Conservation (phyloP, 1,140 invertebrate genomes). For the Orius insidiosus region DNA sequence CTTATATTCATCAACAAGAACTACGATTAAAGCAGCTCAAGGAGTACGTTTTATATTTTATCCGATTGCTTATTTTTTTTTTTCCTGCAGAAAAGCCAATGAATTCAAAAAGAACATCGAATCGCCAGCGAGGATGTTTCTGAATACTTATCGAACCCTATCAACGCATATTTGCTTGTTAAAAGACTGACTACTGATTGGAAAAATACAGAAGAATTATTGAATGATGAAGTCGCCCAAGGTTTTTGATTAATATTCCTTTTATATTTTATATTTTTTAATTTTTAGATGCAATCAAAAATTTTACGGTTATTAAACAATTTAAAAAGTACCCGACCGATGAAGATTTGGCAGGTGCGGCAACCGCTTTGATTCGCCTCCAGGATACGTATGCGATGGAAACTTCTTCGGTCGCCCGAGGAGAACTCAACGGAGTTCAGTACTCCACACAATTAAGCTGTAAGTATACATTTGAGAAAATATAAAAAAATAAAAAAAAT, state of each 20-base stretch:
- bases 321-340: constrained; percentile 68
- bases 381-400: constrained; percentile 94
- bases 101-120: constrained; percentile 41
- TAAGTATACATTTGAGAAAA: too few species aligned
- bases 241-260: constrained; percentile 26
- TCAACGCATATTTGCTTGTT: constrained; percentile 90
- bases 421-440: constrained; percentile 68
- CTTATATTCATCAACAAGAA: constrained; percentile 70
- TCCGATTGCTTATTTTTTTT: neutral
- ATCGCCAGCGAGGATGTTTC: constrained; percentile 61
- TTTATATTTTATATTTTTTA: constrained; percentile 10
- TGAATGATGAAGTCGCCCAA: constrained; percentile 51
- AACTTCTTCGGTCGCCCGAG: constrained; percentile 72
- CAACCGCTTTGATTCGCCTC: constrained; percentile 81
- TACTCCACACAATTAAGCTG: constrained; percentile 44
- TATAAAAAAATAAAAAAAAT: constrained; percentile 15
- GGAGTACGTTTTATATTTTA: constrained; percentile 26
- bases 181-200: constrained; percentile 88
- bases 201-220: constrained; percentile 57
- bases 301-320: constrained; percentile 42
- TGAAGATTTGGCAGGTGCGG: constrained; percentile 87
- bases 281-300: constrained; percentile 47
- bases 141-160: constrained; percentile 80
- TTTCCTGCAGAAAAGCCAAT: constrained; percentile 16
- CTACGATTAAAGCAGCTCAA: constrained; percentile 55